Evolutionary conservation across 2,113 vertebrate genomes (phyloP), one percentile per base, ranked within the genome.

Genomic region (Athene noctua): DNA sequence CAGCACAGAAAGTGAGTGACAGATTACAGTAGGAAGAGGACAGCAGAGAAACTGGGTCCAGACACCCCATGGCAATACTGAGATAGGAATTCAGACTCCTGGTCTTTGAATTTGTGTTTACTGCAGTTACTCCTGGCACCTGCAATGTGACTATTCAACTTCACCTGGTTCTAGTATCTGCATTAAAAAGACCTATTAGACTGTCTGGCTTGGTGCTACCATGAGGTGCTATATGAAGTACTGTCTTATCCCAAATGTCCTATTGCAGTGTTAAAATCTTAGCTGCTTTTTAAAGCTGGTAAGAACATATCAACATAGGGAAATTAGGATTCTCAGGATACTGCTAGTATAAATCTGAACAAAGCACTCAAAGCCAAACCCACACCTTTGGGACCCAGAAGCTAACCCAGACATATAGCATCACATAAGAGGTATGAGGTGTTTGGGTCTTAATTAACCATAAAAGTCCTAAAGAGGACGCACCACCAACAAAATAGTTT

Each of bases 331-430:
- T 52, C 26, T 71, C 21, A 20, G 22, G 6, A 51, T 77, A 38
- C 4, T 34, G 80, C 11, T 38, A 46, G 14, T 44, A 71, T 16
- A 73, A 77, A 67, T 6, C 78, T 6, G 10, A 92, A 65, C 2
- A 75, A 80, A 68, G 21, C 22, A 62, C 4, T 27, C 16, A 29
- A 61, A 90, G 51, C 6, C 32, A 86, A 91, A 67, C 11, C 7
- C 5, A 15, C 15, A 52, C 6, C 11, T 62, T 38, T 0, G 0
- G 21, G 29, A 87, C 15, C 16, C 29, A 52, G 38, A 89, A 86
- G 7, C 17, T 81, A 84, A 80, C 11, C 10, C 40, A 65, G 54
- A 78, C 4, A 72, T 2, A 1, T 5, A 70, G 23, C 16, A 49
- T 6, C 11, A 21, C 1, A 2, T 10, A 77, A 73, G 11, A 70